Base-by-base conservation (phyloP, 2,113 vertebrate species). In the Engraulis encrasicolus region DNA sequence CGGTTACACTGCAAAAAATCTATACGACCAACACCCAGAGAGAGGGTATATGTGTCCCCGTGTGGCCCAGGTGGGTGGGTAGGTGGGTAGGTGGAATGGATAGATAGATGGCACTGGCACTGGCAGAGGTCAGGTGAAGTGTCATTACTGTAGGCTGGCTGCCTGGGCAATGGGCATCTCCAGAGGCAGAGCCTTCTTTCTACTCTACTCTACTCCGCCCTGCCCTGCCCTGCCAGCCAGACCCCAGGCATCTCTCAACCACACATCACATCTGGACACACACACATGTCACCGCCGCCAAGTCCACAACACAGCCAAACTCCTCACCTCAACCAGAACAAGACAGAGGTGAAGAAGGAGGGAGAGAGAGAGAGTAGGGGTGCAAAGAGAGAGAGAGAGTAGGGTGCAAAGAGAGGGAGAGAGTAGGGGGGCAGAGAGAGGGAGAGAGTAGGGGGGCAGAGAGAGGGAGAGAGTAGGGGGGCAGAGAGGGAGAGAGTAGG, bases 161-260 rank as follows among this genome's bases (percentile, higher is more conserved):
- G n/a, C n/a, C n/a, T n/a, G n/a, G n/a, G n/a, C n/a, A n/a, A n/a
- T 27, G 31, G 27, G 23, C 27, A 27, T 15, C 15, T 34, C 66
- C 66, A 74, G 15, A 34, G 66, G 27, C 34, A 14, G 17, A 31
- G 31, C 27, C 27, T 31, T 74, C n/a, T n/a, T n/a, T n/a, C n/a
- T n/a, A n/a, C n/a, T n/a, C n/a, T n/a, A n/a, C n/a, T n/a, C n/a
- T n/a, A n/a, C n/a, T n/a, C n/a, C n/a, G n/a, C n/a, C n/a, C n/a
- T n/a, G n/a, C n/a, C n/a, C n/a, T n/a, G n/a, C n/a, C n/a, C 66
- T 74, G 66, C 66, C 27, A 31, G 12, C 14, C 90, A 87, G 90
- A 86, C 91, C 92, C 87, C 90, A 91, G 88, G 94, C 94, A 95
- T 95, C 89, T 94, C 89, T 82, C 94, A 94, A 88, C 86, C 86